Evolutionary conservation across 1,140 invertebrate species (phyloP).

Genomic region (Kradibia gibbosae): DNA sequence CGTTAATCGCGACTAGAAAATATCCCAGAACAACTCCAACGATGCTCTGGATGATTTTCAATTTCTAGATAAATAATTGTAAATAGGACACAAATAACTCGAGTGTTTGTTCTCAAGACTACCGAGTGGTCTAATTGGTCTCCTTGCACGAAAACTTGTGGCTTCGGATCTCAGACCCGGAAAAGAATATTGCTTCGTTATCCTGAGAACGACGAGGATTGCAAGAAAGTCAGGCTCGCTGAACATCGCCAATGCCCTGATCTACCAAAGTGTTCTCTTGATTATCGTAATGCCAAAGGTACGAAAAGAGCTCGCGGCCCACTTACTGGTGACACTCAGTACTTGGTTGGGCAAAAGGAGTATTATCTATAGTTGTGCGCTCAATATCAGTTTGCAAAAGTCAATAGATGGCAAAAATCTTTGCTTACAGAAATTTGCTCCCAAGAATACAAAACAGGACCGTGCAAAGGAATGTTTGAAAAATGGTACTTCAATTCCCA

Average conservation of each 20-base stretch:
- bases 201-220: constrained; percentile 75
- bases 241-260: constrained; percentile 79
- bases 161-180: constrained; percentile 80
- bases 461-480: constrained; percentile 86
- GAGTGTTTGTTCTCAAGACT: constrained; percentile 64
- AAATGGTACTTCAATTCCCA: constrained; percentile 86
- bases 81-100: too few relatives aligned
- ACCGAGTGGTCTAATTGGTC: constrained; percentile 83
- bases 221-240: constrained; percentile 77
- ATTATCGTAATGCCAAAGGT: constrained; percentile 83
- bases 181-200: constrained; percentile 80
- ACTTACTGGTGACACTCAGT: too few relatives aligned
- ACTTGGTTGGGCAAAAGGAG: too few relatives aligned
- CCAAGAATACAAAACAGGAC: constrained; percentile 81
- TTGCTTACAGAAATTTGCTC: constrained; percentile 80
- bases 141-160: constrained; percentile 82
- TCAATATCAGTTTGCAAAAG: too few relatives aligned
- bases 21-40: too few relatives aligned
- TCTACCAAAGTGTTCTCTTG: constrained; percentile 79
- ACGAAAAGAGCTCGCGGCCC: too few relatives aligned
- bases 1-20: too few relatives aligned
- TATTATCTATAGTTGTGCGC: too few relatives aligned
- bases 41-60: too few relatives aligned
- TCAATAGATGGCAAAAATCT: too few relatives aligned
- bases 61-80: too few relatives aligned